Conservation (phyloP, 1,140 invertebrate species). For the Cylas formicarius region DNA sequence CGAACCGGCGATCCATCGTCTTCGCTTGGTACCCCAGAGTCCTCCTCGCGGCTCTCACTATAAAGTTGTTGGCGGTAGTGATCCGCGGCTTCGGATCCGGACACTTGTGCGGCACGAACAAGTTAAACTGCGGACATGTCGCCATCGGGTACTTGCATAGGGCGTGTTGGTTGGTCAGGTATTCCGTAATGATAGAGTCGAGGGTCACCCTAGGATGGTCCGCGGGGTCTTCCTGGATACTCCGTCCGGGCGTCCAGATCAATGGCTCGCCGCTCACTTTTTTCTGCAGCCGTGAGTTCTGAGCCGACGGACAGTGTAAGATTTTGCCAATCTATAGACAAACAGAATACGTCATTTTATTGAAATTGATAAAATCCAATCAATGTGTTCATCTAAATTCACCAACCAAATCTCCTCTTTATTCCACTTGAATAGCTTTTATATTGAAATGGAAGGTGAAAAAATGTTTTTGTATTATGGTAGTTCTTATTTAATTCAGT, state of each 20-base stretch:
- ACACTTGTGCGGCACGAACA: constrained; percentile 88
- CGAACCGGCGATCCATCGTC: constrained; percentile 68
- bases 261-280: constrained; percentile 46
- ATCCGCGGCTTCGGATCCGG: constrained; percentile 75
- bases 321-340: constrained; percentile 24
- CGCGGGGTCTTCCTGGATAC: constrained; percentile 33
- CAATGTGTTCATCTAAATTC: too few relatives aligned
- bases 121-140: constrained; percentile 83
- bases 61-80: constrained; percentile 63
- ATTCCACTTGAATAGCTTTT: too few relatives aligned
- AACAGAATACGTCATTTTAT: too few relatives aligned
- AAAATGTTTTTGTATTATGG: too few relatives aligned
- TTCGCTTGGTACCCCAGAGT: constrained; percentile 49
- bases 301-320: constrained; percentile 17
- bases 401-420: too few relatives aligned
- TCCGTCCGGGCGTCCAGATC: constrained; percentile 23
- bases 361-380: too few relatives aligned
- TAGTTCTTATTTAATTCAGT: too few relatives aligned
- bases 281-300: constrained; percentile 56
- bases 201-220: constrained; percentile 57
- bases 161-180: constrained; percentile 92
- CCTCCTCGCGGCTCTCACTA: constrained; percentile 51
- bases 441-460: too few relatives aligned
- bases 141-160: constrained; percentile 88
- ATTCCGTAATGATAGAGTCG: constrained; percentile 91